Evolutionary conservation across 1,140 invertebrate species (phyloP).

Genomic region (Pissodes strobi): DNA sequence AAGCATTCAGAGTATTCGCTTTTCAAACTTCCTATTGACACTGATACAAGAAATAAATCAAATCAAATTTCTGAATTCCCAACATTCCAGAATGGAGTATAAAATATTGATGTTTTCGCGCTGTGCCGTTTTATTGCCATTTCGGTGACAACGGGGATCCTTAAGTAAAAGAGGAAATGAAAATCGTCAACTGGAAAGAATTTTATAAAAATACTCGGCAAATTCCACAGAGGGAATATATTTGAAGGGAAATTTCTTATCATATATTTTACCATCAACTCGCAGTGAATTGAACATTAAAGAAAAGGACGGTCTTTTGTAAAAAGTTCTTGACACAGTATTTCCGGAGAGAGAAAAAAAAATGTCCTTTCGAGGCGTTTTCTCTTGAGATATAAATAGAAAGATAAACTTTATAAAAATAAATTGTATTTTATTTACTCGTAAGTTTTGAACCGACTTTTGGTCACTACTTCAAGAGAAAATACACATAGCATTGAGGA

Average conservation of each 20-base stretch:
- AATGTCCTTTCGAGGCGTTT: too few relatives aligned
- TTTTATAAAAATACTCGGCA: constrained; percentile 14
- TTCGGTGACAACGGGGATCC: neutral
- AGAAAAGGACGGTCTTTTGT: neutral
- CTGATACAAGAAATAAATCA: too few relatives aligned
- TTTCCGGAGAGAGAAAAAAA: too few relatives aligned
- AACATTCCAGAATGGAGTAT: neutral
- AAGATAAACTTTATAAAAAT: too few relatives aligned
- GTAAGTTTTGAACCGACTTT: too few relatives aligned
- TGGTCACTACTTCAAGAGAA: too few relatives aligned
- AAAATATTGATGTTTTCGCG: constrained; percentile 10
- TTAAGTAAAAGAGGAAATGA: neutral
- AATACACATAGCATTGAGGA: too few relatives aligned
- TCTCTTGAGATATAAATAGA: too few relatives aligned
- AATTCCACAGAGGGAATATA: constrained; percentile 3
- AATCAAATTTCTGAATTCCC: neutral
- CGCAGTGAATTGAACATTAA: neutral
- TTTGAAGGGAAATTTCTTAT: neutral
- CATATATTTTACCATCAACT: neutral
- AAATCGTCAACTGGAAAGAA: constrained; percentile 10
- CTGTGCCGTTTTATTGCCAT: constrained; percentile 1
- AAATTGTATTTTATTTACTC: neutral
- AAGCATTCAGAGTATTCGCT: too few relatives aligned
- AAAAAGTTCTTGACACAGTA: neutral
- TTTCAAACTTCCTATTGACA: too few relatives aligned